Conservation (phyloP, 2,888 invertebrate species). For the Trimorus sp. region DNA sequence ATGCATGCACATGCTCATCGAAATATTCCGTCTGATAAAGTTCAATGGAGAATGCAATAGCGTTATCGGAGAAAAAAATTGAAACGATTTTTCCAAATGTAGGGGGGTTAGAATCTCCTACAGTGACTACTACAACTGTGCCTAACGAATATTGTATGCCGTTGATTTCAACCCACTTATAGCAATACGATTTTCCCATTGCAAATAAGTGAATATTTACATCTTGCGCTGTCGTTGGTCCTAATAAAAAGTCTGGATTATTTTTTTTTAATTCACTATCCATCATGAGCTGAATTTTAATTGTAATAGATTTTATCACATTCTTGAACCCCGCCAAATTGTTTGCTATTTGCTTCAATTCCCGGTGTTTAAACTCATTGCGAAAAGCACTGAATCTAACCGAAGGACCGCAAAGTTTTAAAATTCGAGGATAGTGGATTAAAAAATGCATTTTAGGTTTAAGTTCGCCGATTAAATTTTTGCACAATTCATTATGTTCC, state of each 20-base stretch:
- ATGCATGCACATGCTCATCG: background rate
- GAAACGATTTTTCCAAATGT: slow-evolving; percentile 8
- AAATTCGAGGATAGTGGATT: slow-evolving; percentile 24
- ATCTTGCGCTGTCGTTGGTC: background rate
- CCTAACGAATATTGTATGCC: background rate
- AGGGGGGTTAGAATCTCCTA: background rate
- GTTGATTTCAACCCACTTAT: background rate
- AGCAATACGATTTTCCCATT: background rate
- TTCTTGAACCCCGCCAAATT: slow-evolving; percentile 14
- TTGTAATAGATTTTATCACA: slow-evolving; percentile 25
- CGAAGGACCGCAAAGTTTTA: slow-evolving; percentile 17
- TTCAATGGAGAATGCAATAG: background rate
- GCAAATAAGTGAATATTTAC: background rate
- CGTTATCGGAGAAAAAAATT: background rate
- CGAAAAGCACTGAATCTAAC: slow-evolving; percentile 37
- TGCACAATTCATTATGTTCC: slow-evolving; percentile 32
- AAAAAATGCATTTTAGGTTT: slow-evolving; percentile 50
- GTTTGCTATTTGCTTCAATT: slow-evolving; percentile 21
- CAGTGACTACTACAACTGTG: background rate
- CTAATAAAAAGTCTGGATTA: background rate
- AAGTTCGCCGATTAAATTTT: slow-evolving; percentile 25
- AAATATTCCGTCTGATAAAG: background rate
- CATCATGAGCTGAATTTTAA: slow-evolving; percentile 8
- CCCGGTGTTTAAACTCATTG: background rate
- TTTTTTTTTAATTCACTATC: background rate